These are phyloP conservation scores for Nowickia ferox DNA, from an alignment of 2,888 invertebrate genomes.

Conservation along the genomic window DNA sequence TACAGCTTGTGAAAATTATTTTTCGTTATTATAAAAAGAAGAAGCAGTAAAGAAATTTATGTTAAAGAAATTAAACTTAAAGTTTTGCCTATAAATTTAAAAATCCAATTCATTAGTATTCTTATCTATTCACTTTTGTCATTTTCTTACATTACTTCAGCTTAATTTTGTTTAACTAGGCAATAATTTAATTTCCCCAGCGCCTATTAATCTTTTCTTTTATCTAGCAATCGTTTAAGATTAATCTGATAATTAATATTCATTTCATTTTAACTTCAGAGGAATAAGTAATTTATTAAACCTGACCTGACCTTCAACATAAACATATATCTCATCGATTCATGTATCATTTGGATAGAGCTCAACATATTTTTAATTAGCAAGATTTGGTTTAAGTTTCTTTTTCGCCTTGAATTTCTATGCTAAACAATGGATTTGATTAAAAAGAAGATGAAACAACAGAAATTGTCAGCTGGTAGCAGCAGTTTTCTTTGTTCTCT, in stretches of 20 bases:
- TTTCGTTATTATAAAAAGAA: no score
- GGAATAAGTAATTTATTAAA: constrained; percentile 36
- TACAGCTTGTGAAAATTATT: no score
- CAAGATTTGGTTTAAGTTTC: constrained; percentile 34
- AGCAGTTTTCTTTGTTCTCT: constrained; percentile 34
- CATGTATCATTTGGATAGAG: constrained; percentile 14
- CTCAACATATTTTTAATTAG: constrained; percentile 61
- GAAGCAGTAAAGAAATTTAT: no score
- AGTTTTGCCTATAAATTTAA: background rate
- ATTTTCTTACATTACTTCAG: background rate
- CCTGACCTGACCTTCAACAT: constrained; percentile 63
- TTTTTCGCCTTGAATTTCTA: constrained; percentile 34
- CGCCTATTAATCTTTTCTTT: background rate
- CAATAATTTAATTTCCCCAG: background rate
- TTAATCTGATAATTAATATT: constrained; percentile 50
- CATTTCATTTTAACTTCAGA: background rate
- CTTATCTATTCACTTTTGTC: background rate
- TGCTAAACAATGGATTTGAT: constrained; percentile 74
- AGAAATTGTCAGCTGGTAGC: constrained; percentile 33
- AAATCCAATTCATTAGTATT: background rate
- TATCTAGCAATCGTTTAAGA: constrained; percentile 8
- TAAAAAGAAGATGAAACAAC: background rate
- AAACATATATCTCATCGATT: background rate
- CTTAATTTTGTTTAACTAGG: background rate
- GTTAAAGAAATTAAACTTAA: background rate